Percentiles rank a stretch among this genome's conserved stretches.
Evolutionary conservation across 2,797 vertebrate species (phyloP).

Genomic region (Pseudopleuronectes americanus): DNA sequence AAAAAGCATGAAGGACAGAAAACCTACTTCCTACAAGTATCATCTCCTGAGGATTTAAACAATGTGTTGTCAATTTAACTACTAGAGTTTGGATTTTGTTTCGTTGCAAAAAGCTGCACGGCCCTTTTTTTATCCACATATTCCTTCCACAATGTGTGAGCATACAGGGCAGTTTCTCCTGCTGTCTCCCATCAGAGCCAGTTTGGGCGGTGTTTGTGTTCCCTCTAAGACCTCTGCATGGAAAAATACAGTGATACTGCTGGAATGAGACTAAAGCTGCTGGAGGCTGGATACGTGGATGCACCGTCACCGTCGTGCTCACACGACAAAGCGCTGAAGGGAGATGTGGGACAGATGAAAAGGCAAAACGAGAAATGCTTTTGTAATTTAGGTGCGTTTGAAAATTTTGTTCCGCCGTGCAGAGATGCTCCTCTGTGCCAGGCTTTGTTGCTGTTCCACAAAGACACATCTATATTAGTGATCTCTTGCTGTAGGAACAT

Average conservation of each 20-base stretch:
- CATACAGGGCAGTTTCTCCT: not conserved
- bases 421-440: slow-evolving; percentile 6
- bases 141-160: not conserved
- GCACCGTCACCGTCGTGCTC: not conserved
- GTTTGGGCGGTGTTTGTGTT: not conserved
- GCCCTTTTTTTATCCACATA: not conserved
- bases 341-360: not conserved
- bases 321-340: not conserved
- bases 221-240: slow-evolving; percentile 5
- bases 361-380: not conserved
- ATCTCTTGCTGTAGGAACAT: slow-evolving; percentile 7
- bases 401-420: too few relatives aligned
- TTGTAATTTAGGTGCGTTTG: slow-evolving; percentile 5
- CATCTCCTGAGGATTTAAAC: not conserved
- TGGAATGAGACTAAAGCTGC: slow-evolving; percentile 23
- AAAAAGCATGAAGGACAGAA: not conserved
- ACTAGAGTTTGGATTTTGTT: not conserved
- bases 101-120: not conserved
- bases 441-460: slow-evolving; percentile 7
- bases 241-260: slow-evolving; percentile 1
- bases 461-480: not conserved
- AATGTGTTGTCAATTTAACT: not conserved
- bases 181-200: not conserved
- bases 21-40: not conserved
- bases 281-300: not conserved